A percentile compares a stretch with the other conserved stretches of the same genome.
These are phyloP conservation scores for Actinostola sp. DNA, from an alignment of 92 coral and sea anemone genomes.

Conservation along the genomic window DNA sequence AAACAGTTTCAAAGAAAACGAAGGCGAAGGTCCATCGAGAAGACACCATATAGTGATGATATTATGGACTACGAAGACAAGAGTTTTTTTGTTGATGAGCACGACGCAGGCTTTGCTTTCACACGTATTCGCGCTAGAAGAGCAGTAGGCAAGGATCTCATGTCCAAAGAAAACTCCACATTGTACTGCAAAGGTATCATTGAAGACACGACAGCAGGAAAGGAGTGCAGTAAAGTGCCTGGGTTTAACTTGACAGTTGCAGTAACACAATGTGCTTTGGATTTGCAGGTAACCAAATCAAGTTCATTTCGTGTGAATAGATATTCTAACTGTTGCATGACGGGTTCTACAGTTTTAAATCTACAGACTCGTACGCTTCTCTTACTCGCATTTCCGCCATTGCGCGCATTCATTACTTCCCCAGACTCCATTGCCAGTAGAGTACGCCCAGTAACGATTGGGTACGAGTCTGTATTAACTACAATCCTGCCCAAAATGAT, in stretches of 20 bases:
- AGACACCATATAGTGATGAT: constrained; percentile 49
- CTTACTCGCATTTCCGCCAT: no score
- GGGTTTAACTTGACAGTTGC: constrained; percentile 46
- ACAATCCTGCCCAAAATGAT: no score
- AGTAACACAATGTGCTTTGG: constrained; percentile 45
- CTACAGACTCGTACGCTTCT: no score
- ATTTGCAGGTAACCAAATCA: constrained; percentile 62
- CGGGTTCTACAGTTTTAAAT: no score
- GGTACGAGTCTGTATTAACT: no score
- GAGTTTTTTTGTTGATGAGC: constrained; percentile 19
- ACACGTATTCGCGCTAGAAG: constrained; percentile 39
- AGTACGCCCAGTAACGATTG: no score
- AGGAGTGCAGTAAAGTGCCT: constrained; percentile 45
- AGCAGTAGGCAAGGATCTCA: constrained; percentile 8
- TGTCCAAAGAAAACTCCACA: constrained; percentile 61
- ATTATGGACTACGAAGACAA: constrained; percentile 54
- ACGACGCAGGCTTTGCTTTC: constrained; percentile 8
- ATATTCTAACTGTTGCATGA: no score
- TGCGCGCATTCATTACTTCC: no score
- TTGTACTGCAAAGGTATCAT: constrained; percentile 47
- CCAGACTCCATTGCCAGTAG: no score
- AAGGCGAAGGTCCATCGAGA: constrained; percentile 22
- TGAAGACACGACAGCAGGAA: constrained; percentile 50
- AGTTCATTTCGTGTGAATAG: no score
- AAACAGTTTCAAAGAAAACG: not conserved